Evolutionary conservation across 2,888 invertebrate genomes (phyloP).

Genomic region (Drosophila recens): DNA sequence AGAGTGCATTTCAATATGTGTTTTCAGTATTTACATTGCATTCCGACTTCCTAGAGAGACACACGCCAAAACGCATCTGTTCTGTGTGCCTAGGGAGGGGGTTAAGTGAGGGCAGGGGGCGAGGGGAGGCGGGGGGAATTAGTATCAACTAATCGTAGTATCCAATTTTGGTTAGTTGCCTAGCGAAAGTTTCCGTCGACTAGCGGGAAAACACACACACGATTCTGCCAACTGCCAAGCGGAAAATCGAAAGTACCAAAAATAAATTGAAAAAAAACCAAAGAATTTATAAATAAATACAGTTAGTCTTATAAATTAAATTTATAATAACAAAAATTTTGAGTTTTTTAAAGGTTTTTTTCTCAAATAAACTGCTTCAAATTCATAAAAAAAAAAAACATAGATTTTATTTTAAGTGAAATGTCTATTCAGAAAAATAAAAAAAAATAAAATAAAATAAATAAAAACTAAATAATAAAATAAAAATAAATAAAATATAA

Average conservation of each 20-base stretch:
- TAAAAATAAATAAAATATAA: no score
- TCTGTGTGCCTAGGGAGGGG: neutral
- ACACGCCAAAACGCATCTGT: conserved; percentile 6
- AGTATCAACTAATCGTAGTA: conserved; percentile 15
- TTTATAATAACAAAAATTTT: no score
- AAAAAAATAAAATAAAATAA: no score
- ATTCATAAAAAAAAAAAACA: no score
- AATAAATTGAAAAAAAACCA: conserved; percentile 24
- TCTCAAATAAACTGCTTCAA: no score
- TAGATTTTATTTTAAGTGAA: no score
- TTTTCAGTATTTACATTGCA: neutral
- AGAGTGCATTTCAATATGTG: conserved; percentile 11
- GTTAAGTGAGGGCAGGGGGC: neutral
- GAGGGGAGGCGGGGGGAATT: neutral
- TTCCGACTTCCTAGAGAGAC: conserved; percentile 22
- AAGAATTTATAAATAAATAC: neutral
- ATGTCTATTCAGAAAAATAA: no score
- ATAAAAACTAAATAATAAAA: no score
- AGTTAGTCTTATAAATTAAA: no score
- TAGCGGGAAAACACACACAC: conserved; percentile 14
- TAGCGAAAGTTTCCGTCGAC: conserved; percentile 41
- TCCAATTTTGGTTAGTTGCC: conserved; percentile 47
- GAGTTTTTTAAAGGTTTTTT: no score
- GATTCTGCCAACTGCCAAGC: conserved; percentile 28
- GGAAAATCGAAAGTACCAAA: conserved; percentile 66